Conservation (phyloP, 2,888 invertebrate species). For the Macropis europaea region DNA sequence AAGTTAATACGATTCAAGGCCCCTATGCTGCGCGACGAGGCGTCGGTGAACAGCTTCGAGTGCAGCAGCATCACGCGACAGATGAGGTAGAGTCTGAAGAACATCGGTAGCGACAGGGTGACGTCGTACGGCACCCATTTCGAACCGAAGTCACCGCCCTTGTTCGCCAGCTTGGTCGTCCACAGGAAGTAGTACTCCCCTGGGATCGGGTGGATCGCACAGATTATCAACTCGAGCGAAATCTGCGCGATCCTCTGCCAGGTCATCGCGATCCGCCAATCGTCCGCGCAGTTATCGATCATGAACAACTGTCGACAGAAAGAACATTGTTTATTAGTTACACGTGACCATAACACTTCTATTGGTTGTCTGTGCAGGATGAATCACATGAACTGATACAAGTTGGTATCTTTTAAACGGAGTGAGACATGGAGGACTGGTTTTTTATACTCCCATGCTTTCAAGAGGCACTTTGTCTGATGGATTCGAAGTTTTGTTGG, state of each 20-base stretch:
- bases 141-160: slow-evolving; percentile 84
- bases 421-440: too few relatives aligned
- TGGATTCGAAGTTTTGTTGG: too few relatives aligned
- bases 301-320: slow-evolving; percentile 93
- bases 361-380: too few relatives aligned
- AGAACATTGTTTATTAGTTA: background rate
- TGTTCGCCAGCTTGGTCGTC: slow-evolving; percentile 97
- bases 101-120: slow-evolving; percentile 99
- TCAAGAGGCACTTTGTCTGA: too few relatives aligned
- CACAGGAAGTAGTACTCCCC: slow-evolving; percentile 97
- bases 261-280: slow-evolving; percentile 99
- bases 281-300: slow-evolving; percentile 99
- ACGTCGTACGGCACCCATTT: slow-evolving; percentile 96
- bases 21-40: slow-evolving; percentile 98
- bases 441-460: too few relatives aligned
- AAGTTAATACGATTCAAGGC: slow-evolving; percentile 99
- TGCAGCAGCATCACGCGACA: slow-evolving; percentile 99
- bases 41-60: slow-evolving; percentile 99
- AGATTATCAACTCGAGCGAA: slow-evolving; percentile 94
- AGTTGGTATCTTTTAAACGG: too few relatives aligned
- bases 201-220: slow-evolving; percentile 98
- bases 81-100: slow-evolving; percentile 99
- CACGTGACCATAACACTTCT: too few relatives aligned
- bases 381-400: too few relatives aligned
- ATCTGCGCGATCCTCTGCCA: slow-evolving; percentile 98